These are phyloP conservation scores for Oligia fasciuncula DNA, from an alignment of 2,888 invertebrate species.

Conservation along the genomic window DNA sequence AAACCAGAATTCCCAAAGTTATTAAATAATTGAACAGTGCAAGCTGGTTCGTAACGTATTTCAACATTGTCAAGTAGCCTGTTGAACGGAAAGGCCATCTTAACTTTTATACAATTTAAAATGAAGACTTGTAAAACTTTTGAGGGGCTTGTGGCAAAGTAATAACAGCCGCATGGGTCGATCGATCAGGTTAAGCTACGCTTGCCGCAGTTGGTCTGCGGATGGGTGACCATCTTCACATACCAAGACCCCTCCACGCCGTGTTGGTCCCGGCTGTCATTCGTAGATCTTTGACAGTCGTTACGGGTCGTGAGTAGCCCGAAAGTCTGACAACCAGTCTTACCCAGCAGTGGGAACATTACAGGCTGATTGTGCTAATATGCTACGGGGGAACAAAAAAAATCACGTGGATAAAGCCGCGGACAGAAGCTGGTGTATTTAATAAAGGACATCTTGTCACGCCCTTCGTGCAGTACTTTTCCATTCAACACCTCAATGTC, in stretches of 20 bases:
- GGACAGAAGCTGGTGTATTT: not conserved
- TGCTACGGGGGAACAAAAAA: not conserved
- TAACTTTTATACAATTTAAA: constrained; percentile 49
- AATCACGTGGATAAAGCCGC: not conserved
- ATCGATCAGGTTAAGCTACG: too few species aligned
- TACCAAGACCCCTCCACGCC: too few species aligned
- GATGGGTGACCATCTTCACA: too few species aligned
- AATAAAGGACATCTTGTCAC: constrained; percentile 13
- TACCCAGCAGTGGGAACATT: too few species aligned
- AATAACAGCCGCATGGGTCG: too few species aligned
- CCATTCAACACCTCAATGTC: constrained; percentile 38
- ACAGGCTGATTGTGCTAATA: not conserved
- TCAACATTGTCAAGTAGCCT: constrained; percentile 24
- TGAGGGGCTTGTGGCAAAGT: too few species aligned
- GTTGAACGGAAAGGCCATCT: constrained; percentile 29
- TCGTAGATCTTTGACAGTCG: too few species aligned
- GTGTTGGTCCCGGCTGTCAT: too few species aligned
- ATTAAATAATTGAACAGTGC: constrained; percentile 40
- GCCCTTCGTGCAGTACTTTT: constrained; percentile 29
- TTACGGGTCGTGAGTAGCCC: too few species aligned
- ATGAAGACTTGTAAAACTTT: constrained; percentile 28
- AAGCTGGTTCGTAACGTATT: constrained; percentile 26
- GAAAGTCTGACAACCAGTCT: too few species aligned
- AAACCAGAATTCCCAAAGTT: constrained; percentile 38
- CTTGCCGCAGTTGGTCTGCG: too few species aligned